Conservation (phyloP, 2,113 vertebrate species). For the Calidris pygmaea region DNA sequence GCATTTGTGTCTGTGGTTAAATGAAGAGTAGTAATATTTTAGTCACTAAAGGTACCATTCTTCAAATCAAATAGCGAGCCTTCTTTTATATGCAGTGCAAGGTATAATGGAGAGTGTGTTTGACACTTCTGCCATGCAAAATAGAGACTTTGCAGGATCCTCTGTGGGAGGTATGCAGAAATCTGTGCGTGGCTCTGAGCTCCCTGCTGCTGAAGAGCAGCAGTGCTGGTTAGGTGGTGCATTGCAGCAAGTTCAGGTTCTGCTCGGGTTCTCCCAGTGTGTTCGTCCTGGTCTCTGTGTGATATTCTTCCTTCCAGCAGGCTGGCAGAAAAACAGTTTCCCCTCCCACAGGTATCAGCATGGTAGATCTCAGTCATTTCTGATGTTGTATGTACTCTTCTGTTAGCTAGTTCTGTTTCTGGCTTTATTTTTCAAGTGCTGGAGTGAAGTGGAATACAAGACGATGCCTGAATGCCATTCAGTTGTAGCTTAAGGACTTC, state of each 20-base stretch:
- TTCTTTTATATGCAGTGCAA: background rate
- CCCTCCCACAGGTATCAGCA: background rate
- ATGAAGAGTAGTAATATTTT: background rate
- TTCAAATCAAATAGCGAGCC: background rate
- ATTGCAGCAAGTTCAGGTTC: background rate
- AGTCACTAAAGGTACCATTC: background rate
- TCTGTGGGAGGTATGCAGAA: background rate
- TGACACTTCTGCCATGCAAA: background rate
- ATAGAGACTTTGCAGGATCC: background rate
- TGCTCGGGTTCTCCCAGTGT: background rate
- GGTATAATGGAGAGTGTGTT: rapidly evolving
- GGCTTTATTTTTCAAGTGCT: background rate
- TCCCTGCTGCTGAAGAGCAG: background rate
- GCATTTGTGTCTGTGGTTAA: background rate
- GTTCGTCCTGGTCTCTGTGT: background rate
- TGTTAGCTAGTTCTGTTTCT: background rate
- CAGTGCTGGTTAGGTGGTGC: background rate
- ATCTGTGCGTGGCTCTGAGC: background rate
- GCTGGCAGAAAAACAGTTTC: background rate
- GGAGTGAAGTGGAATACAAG: background rate
- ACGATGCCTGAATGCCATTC: background rate
- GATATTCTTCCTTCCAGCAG: background rate
- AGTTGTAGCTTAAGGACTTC: background rate
- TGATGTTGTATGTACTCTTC: background rate
- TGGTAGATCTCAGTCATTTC: background rate